Evolutionary conservation across 2,888 invertebrate species (phyloP), one percentile per base, ranked within the genome.

Genomic region (Nemotelus pantherinus): DNA sequence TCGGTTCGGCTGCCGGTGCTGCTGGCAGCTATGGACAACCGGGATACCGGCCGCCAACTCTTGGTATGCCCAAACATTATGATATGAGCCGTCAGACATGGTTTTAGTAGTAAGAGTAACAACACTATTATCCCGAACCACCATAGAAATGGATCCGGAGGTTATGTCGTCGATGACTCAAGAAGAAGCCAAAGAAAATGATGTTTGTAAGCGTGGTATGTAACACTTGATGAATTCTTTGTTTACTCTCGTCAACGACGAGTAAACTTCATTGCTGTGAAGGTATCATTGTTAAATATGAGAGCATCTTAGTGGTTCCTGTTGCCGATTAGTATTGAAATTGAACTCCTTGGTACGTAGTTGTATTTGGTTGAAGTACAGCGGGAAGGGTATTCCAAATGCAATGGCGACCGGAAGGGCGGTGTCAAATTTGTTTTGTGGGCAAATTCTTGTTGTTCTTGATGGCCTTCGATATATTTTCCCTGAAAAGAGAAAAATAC

Each of bases 11-110:
- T 79, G 82, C 83, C 4, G 83, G 86, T 4, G 85, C 87, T 3
- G 88, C 89, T 72, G 85, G 86, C 4, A 89, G 90, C 60, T 88
- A 91, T 78, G 92, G 92, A 81, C 92, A 93, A 41, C 90, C 92
- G 0, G 90, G 92, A 0, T 93, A 93, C 81, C 86, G 86, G 77
- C 83, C 86, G 2, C 82, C 88, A 44, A 85, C 90, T 43, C 88
- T 93, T 77, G 90, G 92, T 79, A 92, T 92, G 84, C 89, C 93
- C 55, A 93, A 93, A 85, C 92, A 92, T n/a, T 93, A 92, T 82
- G 93, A 93, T 74, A 91, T 93, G 82, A 85, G 91, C 82, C 87
- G 90, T 77, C 92, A 92, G 77, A 89, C 92, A 76, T 93, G 93
- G 93, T 91, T 92, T 85, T 92, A 90, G 79, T 79, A 72, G 53